Evolutionary conservation across 2,888 invertebrate species (phyloP).

Genomic region (Drosophila melanocephala): DNA sequence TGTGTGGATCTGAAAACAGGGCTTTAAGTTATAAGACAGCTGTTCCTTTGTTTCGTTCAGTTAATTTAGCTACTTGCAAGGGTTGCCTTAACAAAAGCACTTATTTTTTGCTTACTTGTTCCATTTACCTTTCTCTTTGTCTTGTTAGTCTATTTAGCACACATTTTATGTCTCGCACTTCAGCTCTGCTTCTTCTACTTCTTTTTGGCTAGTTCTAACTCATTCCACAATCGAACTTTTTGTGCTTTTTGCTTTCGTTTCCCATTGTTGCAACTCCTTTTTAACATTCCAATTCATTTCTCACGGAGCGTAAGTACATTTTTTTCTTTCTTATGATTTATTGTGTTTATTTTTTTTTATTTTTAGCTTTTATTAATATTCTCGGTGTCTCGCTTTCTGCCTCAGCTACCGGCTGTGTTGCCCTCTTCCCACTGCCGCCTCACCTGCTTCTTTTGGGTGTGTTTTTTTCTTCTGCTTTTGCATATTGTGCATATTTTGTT

Average conservation of each 20-base stretch:
- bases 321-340: constrained; percentile 54
- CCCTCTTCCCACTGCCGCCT: not conserved
- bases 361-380: constrained; percentile 47
- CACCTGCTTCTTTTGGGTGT: constrained; percentile 32
- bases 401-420: constrained; percentile 28
- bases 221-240: not conserved
- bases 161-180: not conserved
- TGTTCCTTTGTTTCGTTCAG: not conserved
- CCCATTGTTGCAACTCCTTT: constrained; percentile 15
- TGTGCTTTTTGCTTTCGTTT: constrained; percentile 29
- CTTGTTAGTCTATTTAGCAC: constrained; percentile 1
- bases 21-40: not conserved
- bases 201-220: constrained; percentile 18
- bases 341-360: constrained; percentile 22
- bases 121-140: constrained; percentile 29
- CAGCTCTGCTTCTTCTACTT: not conserved
- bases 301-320: constrained; percentile 52
- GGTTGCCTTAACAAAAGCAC: not conserved
- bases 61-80: not conserved
- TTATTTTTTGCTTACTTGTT: not conserved
- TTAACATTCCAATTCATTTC: constrained; percentile 49
- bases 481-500: constrained; percentile 69
- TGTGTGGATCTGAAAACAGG: not conserved
- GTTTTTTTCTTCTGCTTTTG: constrained; percentile 54
- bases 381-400: not conserved